Base-by-base conservation (phyloP, 2,113 vertebrate species). In the Micromys minutus region DNA sequence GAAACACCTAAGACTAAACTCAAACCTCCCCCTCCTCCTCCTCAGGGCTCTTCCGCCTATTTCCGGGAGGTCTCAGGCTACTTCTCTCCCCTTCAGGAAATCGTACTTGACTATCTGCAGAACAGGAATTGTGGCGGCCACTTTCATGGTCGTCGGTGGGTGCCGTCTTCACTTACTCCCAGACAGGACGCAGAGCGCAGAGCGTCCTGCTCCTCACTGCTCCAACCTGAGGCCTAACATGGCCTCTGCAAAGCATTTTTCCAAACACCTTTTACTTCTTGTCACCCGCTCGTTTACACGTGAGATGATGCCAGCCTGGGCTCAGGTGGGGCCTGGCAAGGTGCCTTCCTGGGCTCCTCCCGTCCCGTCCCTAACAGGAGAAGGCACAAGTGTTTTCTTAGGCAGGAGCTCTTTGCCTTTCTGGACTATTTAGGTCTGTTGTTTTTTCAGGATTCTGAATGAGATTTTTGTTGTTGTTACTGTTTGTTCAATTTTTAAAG, bases 191-290 rank as follows among this genome's bases (percentile, higher is more conserved):
- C 0, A 39, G 72, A 63, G n/a, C 52, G 91, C n/a, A n/a, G n/a
- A n/a, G n/a, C n/a, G n/a, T 21, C 74, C 12, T 7, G 45, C 22
- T 92, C 63, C 81, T 36, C 8, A 31, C 12, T 77, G 77, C 7
- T 10, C 84, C 19, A 21, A 39, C 57, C 87, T 47, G 63, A 79
- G 89, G 39, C 16, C 67, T 67, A 1, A 79, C n/a, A n/a, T n/a
- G n/a, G n/a, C n/a, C 31, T 87, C 94, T 80, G 42, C 31, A 69
- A 74, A 61, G 90, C n/a, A 12, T 81, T 75, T 96, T 89, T 36
- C 42, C 39, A 52, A 75, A 52, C 16, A 52, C 42, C 74, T 63
- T 22, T 34, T 31, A 57, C 55, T 52, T 91, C 83, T 80, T 9
- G 31, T 42, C 17, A 65, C 34, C 87, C 42, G 4, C 31, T 34